phyloP scores from a whole-genome alignment of 2,888 invertebrate genomes.

The Entomobrya multifasciata region DNA sequence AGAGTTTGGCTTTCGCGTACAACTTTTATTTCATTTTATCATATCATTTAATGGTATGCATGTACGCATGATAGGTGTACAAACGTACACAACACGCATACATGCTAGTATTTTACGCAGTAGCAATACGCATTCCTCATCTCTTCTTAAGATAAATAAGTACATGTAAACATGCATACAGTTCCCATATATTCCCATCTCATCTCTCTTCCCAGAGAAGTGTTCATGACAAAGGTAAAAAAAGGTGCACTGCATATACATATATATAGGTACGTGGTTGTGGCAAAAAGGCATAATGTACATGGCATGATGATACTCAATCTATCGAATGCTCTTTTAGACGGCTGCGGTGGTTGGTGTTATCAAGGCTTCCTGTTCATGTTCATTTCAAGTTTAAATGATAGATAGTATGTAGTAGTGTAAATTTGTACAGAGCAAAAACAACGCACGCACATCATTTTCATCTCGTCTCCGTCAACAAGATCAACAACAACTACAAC shows the following conservation, averaged over 20 bases:
- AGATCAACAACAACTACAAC: background rate
- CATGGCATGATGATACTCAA: background rate
- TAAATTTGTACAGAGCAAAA: background rate
- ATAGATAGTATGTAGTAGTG: background rate
- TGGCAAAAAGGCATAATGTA: no score
- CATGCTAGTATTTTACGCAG: no score
- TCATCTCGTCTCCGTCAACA: background rate
- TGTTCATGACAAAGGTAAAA: background rate
- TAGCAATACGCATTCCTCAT: background rate
- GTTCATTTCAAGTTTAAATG: background rate
- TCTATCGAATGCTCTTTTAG: background rate
- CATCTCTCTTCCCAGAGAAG: no score
- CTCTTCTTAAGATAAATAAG: slow-evolving; percentile 5
- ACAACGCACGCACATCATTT: slow-evolving; percentile 8
- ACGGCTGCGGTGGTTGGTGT: background rate
- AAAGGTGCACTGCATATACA: background rate
- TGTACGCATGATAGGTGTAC: background rate
- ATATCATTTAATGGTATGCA: background rate
- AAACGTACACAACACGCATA: no score
- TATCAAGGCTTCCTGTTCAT: no score
- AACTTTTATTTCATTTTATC: background rate
- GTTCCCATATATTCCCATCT: background rate
- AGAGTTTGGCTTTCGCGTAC: no score
- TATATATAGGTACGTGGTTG: no score
- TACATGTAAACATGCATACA: background rate